Evolutionary conservation across 2,113 vertebrate genomes (phyloP).

Genomic region (Anhinga anhinga): DNA sequence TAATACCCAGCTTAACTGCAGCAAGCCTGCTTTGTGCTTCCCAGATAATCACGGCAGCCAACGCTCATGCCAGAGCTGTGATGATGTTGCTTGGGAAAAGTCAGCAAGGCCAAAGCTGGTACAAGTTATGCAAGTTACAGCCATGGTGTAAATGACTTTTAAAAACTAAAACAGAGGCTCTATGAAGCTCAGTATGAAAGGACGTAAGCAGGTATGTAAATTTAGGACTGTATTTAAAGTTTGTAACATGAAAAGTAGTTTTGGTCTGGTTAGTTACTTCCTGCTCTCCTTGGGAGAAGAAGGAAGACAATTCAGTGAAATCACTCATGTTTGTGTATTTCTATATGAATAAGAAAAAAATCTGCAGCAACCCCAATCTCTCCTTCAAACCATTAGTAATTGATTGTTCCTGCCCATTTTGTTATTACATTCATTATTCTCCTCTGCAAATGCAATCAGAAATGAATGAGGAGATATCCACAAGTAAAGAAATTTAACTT

Average conservation of each 20-base stretch:
- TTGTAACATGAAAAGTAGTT: not conserved
- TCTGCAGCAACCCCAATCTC: not conserved
- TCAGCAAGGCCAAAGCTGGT: not conserved
- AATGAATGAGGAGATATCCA: not conserved
- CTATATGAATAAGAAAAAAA: not conserved
- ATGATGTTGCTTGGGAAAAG: not conserved
- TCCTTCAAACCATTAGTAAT: not conserved
- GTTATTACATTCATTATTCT: not conserved
- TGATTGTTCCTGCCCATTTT: not conserved
- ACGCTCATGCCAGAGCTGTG: not conserved
- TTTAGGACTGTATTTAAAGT: not conserved
- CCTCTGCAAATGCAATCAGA: not conserved
- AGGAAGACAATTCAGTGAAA: not conserved
- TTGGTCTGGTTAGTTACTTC: not conserved
- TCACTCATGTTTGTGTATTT: not conserved
- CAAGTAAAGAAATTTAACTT: not conserved
- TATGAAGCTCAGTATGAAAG: not conserved
- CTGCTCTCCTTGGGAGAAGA: not conserved
- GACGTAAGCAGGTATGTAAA: not conserved
- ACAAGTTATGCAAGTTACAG: not conserved
- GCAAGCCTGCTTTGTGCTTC: not conserved
- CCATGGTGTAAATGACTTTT: not conserved
- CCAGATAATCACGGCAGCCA: not conserved
- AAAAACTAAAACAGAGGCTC: not conserved
- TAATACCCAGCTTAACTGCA: not conserved